Base-by-base conservation (phyloP, 2,888 invertebrate genomes). In the Drosophila yooni region DNA sequence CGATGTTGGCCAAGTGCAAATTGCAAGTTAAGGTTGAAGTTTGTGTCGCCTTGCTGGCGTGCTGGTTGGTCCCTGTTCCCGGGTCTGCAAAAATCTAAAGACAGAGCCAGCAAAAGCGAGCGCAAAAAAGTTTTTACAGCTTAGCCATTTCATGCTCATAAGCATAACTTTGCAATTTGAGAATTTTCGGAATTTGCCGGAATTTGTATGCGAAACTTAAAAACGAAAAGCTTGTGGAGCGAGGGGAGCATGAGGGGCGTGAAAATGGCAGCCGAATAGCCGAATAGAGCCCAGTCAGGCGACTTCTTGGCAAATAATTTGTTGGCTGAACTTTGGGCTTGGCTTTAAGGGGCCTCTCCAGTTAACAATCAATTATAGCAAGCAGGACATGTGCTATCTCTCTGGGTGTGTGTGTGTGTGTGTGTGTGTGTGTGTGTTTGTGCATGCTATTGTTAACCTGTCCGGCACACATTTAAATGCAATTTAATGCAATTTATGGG, bases 391-490 rank as follows among this genome's bases (percentile, higher is more conserved):
- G 21, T 46, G 29, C 29, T 51, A 29, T 29, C 29, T 51, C 18
- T 8, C 0, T 15, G 36, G 48, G 31, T 13, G 3, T 15, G 5
- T n/a, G 46, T 27, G 34, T 34, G 21, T 25, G 15, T 15, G 2
- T 53, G 43, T 52, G 56, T n/a, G 36, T 33, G 27, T 31, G 27
- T 40, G 27, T 56, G n/a, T 11, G 29, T 34, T 0, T 40, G 29
- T 57, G 40, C n/a, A 50, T 48, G 52, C 25, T 70, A 78, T 87
- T 91, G 89, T 91, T 90, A 90, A 91, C 88, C 91, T 91, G 91
- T 92, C 91, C 91, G 88, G 81, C 90, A 90, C 91, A 91, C 91
- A 91, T 90, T 92, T 91, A 92, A 91, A 91, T 91, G 91, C 88
- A 87, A 91, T 91, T 91, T 90, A 88, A 89, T 87, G 84, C 83